Conservation (phyloP, 2,113 vertebrate species). For the Bubo blakistoni region DNA sequence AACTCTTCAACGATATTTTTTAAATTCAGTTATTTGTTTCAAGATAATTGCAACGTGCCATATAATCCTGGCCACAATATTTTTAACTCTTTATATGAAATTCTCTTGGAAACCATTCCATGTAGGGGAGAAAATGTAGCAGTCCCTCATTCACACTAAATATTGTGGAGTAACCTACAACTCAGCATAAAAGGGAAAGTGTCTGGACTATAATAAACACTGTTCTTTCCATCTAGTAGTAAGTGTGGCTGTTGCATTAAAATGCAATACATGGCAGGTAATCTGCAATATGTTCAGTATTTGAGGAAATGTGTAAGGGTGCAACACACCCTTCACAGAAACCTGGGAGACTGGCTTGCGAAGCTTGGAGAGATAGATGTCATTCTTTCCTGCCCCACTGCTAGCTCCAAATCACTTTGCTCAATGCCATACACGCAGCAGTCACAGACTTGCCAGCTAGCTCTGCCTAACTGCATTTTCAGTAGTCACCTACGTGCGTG, state of each 20-base stretch:
- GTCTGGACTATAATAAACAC: neutral
- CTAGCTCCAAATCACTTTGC: neutral
- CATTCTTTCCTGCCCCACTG: neutral
- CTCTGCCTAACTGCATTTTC: neutral
- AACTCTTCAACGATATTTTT: neutral
- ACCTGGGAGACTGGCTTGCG: neutral
- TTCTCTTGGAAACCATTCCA: neutral
- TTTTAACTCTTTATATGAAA: neutral
- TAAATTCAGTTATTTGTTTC: neutral
- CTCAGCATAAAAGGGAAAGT: neutral
- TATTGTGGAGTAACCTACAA: neutral
- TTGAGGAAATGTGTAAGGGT: neutral
- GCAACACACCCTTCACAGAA: neutral
- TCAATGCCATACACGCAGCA: accelerated
- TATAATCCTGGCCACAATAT: neutral
- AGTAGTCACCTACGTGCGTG: accelerated
- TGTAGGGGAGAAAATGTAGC: neutral
- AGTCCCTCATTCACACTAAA: neutral
- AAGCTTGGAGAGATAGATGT: neutral
- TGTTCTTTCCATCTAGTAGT: neutral
- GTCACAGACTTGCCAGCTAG: too few species aligned
- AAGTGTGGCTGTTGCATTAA: neutral
- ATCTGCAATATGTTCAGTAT: neutral
- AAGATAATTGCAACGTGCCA: neutral
- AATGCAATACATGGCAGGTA: neutral